A percentile compares a stretch with the other conserved stretches of the same genome.
phyloP scores from a whole-genome alignment of 2,797 vertebrate species.

The Helostoma temminkii region DNA sequence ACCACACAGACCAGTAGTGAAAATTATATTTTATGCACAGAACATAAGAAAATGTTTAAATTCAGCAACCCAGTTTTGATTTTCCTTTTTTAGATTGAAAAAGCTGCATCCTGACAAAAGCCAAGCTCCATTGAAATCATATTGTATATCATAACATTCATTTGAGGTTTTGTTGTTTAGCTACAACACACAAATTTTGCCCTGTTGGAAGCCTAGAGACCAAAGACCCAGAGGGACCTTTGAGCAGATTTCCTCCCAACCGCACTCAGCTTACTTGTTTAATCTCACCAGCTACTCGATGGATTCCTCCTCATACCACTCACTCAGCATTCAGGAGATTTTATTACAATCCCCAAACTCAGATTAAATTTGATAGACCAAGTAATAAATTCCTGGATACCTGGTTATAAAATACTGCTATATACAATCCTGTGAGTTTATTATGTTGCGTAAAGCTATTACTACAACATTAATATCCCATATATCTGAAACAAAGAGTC shows the following conservation, averaged over 20 bases:
- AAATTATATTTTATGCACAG: neutral
- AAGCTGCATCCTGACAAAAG: no score
- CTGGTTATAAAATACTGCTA: neutral
- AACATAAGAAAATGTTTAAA: neutral
- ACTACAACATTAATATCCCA: neutral
- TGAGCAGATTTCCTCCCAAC: constrained; percentile 54
- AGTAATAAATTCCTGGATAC: constrained; percentile 21
- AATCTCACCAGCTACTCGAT: constrained; percentile 69
- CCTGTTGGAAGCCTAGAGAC: constrained; percentile 30
- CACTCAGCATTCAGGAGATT: constrained; percentile 58
- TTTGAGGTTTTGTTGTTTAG: constrained; percentile 26
- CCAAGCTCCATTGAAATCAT: no score
- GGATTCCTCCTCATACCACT: constrained; percentile 56
- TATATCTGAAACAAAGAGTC: neutral
- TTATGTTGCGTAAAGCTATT: neutral
- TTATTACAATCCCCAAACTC: constrained; percentile 53
- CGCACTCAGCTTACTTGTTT: constrained; percentile 47
- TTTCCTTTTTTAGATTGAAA: no score
- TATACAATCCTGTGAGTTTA: neutral
- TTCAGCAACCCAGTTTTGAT: no score
- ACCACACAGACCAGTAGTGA: neutral
- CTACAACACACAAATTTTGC: constrained; percentile 5
- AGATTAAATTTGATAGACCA: constrained; percentile 28
- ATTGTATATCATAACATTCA: neutral
- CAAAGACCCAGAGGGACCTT: constrained; percentile 46